Percentiles rank a stretch among this genome's conserved stretches.
phyloP scores from a whole-genome alignment of 1,140 invertebrate species.

The Cardiocondyla obscurior region DNA sequence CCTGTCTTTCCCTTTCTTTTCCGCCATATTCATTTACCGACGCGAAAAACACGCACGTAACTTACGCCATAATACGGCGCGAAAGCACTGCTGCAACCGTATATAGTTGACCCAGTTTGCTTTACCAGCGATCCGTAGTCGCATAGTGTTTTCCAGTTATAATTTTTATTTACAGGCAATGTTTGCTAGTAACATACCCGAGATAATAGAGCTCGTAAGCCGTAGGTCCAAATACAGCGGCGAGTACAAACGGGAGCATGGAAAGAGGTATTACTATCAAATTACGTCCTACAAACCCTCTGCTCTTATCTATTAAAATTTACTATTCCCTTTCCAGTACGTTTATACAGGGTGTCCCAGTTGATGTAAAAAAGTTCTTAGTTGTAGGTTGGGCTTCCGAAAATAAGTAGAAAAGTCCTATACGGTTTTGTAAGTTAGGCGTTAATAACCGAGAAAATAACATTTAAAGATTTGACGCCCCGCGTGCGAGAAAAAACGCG shows the following conservation, averaged over 20 bases:
- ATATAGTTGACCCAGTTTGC: slow-evolving; percentile 72
- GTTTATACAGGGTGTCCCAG: too few relatives aligned
- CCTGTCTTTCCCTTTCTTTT: background rate
- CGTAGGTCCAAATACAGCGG: slow-evolving; percentile 99
- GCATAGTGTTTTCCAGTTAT: slow-evolving; percentile 78
- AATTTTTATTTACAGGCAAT: slow-evolving; percentile 92
- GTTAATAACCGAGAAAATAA: too few relatives aligned
- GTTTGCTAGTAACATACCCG: slow-evolving; percentile 99
- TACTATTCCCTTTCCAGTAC: slow-evolving; percentile 59
- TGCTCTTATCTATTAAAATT: slow-evolving; percentile 64
- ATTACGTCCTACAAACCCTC: slow-evolving; percentile 69
- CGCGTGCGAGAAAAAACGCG: too few relatives aligned
- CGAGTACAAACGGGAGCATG: slow-evolving; percentile 98
- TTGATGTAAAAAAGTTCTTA: too few relatives aligned
- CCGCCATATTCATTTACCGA: background rate
- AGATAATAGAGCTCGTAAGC: slow-evolving; percentile 99
- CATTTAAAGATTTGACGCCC: too few relatives aligned
- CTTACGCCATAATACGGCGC: slow-evolving; percentile 29
- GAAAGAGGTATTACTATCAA: slow-evolving; percentile 93
- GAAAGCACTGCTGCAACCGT: slow-evolving; percentile 63
- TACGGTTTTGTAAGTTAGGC: too few relatives aligned
- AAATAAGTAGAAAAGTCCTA: too few relatives aligned
- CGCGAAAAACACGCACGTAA: slow-evolving; percentile 38
- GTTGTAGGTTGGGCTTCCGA: too few relatives aligned
- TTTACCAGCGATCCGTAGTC: slow-evolving; percentile 69